Evolutionary conservation across 2,888 invertebrate genomes (phyloP), one percentile per base, ranked within the genome.

Genomic region (Danaus chrysippus): DNA sequence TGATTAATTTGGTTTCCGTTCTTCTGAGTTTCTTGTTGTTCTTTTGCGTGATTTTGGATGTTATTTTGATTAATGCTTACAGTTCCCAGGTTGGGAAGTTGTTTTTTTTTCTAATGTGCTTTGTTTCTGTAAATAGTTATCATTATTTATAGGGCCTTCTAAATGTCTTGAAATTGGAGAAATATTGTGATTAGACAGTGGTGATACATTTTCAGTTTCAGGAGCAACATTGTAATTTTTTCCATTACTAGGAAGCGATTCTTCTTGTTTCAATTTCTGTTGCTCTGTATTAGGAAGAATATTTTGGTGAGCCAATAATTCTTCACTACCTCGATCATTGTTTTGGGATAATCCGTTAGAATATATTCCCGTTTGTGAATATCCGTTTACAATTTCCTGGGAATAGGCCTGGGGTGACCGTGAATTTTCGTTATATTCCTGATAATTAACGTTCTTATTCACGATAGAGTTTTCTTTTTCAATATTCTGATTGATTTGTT

Each of bases 51-150:
- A 34, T 34, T 34, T 1, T 34, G 23, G 23, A 34, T 34, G 34
- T 54, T 13, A 34, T 57, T 54, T 49, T 57, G 17, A 19, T 62
- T 54, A 54, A 23, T 3, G 17, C 54, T 54, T 23, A 42, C 3
- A 11, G 42, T 17, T 49, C n/a, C 49, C 1, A 17, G 10, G 9
- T 49, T 10, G 15, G 15, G 3, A 17, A 11, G 15, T n/a, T 10
- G 13, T 17, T 49, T 49, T 15, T 49, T 49, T 49, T 15, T 49
- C 17, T 17, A 2, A 10, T 9, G 11, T 17, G 10, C 10, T 10
- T 49, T 55, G 63, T 23, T 60, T 46, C 59, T 68, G 64, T 43
- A 66, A 65, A 53, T 69, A 61, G 15, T 59, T 46, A 58, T 61
- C 52, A 42, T 41, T 49, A 52, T 54, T 63, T 49, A 49, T 49